phyloP scores from a whole-genome alignment of 2,113 vertebrate genomes.

The Paradisaea rubra region DNA sequence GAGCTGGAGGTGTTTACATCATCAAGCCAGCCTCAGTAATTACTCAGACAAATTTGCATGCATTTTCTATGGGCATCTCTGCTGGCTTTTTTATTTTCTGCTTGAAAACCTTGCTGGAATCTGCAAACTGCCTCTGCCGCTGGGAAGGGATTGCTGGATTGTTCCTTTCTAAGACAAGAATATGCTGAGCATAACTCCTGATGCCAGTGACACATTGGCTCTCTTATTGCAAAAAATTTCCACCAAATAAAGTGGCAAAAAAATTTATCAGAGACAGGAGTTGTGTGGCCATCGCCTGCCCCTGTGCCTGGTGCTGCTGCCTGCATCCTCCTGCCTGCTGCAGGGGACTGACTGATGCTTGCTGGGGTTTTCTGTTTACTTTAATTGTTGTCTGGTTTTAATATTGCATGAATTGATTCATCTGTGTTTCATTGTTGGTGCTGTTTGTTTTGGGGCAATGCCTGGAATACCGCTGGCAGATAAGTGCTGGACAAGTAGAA shows the following conservation, averaged over 20 bases:
- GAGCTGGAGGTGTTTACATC: not conserved
- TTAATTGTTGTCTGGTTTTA: not conserved
- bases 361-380: not conserved
- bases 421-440: not conserved
- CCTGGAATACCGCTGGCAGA: not conserved
- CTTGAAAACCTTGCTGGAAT: not conserved
- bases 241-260: not conserved
- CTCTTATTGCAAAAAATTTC: not conserved
- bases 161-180: not conserved
- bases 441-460: conserved; percentile 1
- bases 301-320: rapidly evolving
- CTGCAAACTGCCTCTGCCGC: not conserved
- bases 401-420: not conserved
- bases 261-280: not conserved
- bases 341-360: not conserved
- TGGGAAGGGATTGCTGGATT: not conserved
- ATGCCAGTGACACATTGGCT: not conserved
- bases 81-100: not conserved
- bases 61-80: not conserved
- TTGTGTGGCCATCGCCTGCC: rapidly evolving
- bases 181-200: not conserved
- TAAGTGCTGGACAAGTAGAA: not conserved
- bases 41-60: conserved; percentile 11
- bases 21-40: not conserved
- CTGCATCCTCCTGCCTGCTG: not conserved